Percentiles rank a stretch among this genome's conserved stretches.
Evolutionary conservation across 1,140 invertebrate species (phyloP).

Genomic region (Macrotrachela quadricornifera): DNA sequence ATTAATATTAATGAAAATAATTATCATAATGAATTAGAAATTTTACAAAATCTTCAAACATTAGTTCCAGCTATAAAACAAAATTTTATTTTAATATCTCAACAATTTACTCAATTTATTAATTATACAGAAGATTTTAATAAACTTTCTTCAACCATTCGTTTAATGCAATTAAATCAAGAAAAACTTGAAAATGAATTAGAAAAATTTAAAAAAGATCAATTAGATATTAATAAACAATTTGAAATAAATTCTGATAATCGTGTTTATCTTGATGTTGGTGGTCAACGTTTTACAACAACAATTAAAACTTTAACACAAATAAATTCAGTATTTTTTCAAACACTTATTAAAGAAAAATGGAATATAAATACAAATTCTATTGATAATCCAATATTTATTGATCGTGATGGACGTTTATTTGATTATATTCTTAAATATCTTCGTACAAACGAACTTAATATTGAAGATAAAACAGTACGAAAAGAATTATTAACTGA

Average conservation of each 20-base stretch:
- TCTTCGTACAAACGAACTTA: neutral
- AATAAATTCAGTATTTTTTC: neutral
- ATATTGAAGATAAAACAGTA: neutral
- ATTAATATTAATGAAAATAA: too few relatives aligned
- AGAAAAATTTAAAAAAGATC: too few relatives aligned
- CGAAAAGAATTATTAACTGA: neutral
- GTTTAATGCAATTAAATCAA: too few relatives aligned
- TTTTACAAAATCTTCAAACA: too few relatives aligned
- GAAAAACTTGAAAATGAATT: too few relatives aligned
- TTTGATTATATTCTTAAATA: conserved; percentile 2
- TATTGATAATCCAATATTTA: neutral
- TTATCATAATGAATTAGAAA: too few relatives aligned
- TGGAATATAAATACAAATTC: neutral
- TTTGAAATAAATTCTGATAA: neutral
- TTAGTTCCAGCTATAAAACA: too few relatives aligned
- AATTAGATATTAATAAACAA: neutral
- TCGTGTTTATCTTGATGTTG: neutral
- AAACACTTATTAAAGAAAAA: neutral
- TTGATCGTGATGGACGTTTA: conserved; percentile 1
- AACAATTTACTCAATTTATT: too few relatives aligned
- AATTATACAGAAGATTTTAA: too few relatives aligned
- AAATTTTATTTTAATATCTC: too few relatives aligned
- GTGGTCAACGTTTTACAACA: neutral
- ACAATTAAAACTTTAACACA: conserved; percentile 1
- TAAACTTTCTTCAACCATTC: too few relatives aligned